Evolutionary conservation across 2,113 vertebrate genomes (phyloP).

Genomic region (Sylvia atricapilla): DNA sequence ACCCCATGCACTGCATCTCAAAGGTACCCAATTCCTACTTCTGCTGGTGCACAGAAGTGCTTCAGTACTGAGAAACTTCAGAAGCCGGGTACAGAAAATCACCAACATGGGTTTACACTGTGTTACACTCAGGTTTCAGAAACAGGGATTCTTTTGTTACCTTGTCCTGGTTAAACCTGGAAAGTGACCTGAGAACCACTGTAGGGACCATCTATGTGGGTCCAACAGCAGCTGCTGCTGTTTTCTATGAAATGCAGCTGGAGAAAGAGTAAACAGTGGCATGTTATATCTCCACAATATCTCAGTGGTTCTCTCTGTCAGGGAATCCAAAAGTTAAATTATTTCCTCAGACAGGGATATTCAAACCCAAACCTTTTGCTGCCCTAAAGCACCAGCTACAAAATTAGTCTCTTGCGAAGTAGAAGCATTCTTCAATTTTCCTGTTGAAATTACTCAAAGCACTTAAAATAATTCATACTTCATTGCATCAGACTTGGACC

Average conservation of each 20-base stretch:
- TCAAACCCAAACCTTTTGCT: background rate
- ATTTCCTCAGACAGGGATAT: background rate
- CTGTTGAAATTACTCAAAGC: background rate
- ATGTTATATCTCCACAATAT: background rate
- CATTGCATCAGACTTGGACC: background rate
- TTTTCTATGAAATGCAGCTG: background rate
- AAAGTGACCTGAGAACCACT: background rate
- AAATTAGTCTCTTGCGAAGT: background rate
- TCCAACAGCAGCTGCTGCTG: background rate
- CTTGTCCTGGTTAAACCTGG: background rate
- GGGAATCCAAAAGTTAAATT: background rate
- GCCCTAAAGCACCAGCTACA: background rate
- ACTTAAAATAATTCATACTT: background rate
- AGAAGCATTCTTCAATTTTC: background rate
- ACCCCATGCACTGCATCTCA: background rate
- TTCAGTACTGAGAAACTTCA: background rate
- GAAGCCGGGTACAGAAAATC: background rate
- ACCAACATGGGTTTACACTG: background rate
- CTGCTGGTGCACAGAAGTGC: background rate
- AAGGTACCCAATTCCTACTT: background rate
- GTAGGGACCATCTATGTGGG: background rate
- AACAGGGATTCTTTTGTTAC: background rate
- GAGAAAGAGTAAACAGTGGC: background rate
- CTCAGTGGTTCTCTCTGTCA: background rate
- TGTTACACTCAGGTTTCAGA: background rate